Percentiles rank a stretch among this genome's conserved stretches.
phyloP scores from a whole-genome alignment of 2,797 vertebrate species.

The Mus spretus region DNA sequence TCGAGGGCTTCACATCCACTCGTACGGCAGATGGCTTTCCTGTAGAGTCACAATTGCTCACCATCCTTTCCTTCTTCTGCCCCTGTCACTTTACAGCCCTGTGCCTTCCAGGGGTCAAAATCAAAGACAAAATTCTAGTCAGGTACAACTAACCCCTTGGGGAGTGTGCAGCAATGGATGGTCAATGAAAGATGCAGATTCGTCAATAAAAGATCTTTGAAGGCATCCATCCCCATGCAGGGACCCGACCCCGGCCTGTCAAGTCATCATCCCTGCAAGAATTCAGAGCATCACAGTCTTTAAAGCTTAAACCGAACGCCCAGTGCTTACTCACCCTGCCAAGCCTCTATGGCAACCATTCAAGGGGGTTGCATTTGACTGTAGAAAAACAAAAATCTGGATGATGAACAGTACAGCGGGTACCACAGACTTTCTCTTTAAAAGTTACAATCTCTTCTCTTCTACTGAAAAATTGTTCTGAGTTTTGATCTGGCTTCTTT shows the following conservation, averaged over 20 bases:
- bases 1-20: constrained; percentile 15
- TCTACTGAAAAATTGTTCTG: constrained; percentile 66
- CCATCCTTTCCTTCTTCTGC: constrained; percentile 43
- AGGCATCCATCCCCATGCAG: background rate
- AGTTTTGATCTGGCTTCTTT: constrained; percentile 75
- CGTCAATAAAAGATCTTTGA: background rate
- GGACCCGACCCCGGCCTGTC: background rate
- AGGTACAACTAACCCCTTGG: constrained; percentile 22
- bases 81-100: constrained; percentile 18
- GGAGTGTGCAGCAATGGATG: background rate
- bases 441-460: constrained; percentile 51
- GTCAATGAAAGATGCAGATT: constrained; percentile 1
- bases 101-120: background rate
- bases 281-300: background rate
- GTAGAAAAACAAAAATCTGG: constrained; percentile 43
- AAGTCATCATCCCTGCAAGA: background rate
- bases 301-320: background rate
- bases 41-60: constrained; percentile 22
- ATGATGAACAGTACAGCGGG: constrained; percentile 33
- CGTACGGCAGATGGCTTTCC: constrained; percentile 63
- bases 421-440: constrained; percentile 57
- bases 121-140: constrained; percentile 10
- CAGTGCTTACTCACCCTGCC: background rate
- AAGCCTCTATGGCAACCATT: background rate
- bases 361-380: background rate